These are phyloP conservation scores for Tragulus kanchil DNA, from an alignment of 2,113 vertebrate species.

Conservation along the genomic window DNA sequence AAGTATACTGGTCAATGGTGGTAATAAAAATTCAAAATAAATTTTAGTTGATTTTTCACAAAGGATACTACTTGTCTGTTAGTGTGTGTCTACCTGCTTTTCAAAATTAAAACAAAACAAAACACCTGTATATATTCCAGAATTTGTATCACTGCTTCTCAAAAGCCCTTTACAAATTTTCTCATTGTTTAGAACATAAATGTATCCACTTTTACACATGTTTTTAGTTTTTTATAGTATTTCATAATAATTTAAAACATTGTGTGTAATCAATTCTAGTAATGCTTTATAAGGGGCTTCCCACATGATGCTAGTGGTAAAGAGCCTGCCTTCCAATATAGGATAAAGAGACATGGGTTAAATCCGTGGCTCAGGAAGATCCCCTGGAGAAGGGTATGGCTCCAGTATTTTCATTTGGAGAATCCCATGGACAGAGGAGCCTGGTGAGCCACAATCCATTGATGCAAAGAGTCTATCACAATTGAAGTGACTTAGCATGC, in stretches of 20 bases:
- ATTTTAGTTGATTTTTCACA: background rate
- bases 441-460: too few relatives aligned
- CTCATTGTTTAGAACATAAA: background rate
- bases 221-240: background rate
- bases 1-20: background rate
- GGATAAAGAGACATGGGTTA: too few relatives aligned
- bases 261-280: background rate
- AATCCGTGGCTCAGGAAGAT: too few relatives aligned
- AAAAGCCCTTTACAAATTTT: background rate
- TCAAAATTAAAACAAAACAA: background rate
- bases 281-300: background rate
- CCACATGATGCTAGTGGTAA: too few relatives aligned
- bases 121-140: background rate
- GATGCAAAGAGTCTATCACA: too few relatives aligned
- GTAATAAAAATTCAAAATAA: slow-evolving; percentile 22
- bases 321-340: too few relatives aligned
- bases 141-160: background rate
- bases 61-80: background rate
- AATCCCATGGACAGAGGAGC: too few relatives aligned
- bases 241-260: background rate
- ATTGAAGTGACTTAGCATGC: too few relatives aligned
- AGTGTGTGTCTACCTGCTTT: background rate
- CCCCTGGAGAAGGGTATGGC: too few relatives aligned
- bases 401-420: too few relatives aligned
- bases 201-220: background rate